These are phyloP conservation scores for Myathropa florea DNA, from an alignment of 2,888 invertebrate genomes.

Conservation along the genomic window DNA sequence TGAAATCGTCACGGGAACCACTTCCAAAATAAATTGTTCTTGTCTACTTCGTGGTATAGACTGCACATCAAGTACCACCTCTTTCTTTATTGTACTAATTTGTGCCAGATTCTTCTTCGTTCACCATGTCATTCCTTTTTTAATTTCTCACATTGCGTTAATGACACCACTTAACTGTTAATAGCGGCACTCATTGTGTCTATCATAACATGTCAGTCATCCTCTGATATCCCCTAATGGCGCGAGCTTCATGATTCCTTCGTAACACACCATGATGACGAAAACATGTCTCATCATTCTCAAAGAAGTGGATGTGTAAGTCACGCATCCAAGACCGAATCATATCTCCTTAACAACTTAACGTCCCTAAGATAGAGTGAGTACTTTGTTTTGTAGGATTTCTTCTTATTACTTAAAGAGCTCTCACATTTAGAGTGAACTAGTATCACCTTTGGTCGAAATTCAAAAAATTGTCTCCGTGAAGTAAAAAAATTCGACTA, in stretches of 20 bases:
- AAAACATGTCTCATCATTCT: not conserved
- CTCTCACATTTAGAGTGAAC: not conserved
- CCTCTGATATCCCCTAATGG: conserved; percentile 3
- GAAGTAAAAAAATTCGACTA: no score
- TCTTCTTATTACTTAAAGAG: not conserved
- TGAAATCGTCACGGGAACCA: conserved; percentile 18
- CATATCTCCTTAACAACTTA: not conserved
- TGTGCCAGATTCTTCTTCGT: not conserved
- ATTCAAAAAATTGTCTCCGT: not conserved
- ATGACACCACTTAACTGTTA: not conserved
- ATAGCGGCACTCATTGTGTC: conserved; percentile 4
- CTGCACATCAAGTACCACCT: not conserved
- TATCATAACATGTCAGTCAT: not conserved
- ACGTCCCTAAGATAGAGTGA: not conserved
- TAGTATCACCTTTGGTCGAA: not conserved
- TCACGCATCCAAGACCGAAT: not conserved
- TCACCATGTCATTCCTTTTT: not conserved
- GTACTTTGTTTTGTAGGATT: not conserved
- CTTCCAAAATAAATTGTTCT: conserved; percentile 28
- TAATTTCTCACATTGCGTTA: not conserved
- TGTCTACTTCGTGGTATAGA: not conserved
- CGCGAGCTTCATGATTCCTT: not conserved
- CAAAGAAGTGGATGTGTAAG: not conserved
- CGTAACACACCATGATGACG: not conserved
- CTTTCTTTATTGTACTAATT: not conserved